Evolutionary conservation across 92 coral and sea anemone genomes (phyloP).

Genomic region (Paramuricea clavata): DNA sequence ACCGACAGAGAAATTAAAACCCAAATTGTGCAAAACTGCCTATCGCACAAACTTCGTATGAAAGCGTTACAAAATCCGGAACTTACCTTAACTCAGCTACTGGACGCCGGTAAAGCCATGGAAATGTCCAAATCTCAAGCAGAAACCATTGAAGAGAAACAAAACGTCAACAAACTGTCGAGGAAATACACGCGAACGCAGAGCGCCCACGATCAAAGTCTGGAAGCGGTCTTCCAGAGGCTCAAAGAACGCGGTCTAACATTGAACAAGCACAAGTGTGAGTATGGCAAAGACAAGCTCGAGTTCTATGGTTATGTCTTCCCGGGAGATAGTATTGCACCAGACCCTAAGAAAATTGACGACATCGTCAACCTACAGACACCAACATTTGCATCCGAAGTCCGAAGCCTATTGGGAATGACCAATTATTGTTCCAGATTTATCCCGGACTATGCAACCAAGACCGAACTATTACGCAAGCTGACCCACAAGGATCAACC

Average conservation of each 20-base stretch:
- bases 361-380: conserved; percentile 35
- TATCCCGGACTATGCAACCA: conserved; percentile 10
- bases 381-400: conserved; percentile 64
- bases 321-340: conserved; percentile 52
- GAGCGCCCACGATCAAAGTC: too few relatives aligned
- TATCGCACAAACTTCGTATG: too few relatives aligned
- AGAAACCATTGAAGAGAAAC: conserved; percentile 36
- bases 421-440: conserved; percentile 1
- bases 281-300: conserved; percentile 14
- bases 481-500: conserved; percentile 13
- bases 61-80: too few relatives aligned
- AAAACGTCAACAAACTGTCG: conserved; percentile 32
- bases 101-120: conserved; percentile 55
- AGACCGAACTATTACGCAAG: neutral
- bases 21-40: neutral
- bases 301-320: conserved; percentile 49
- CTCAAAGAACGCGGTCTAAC: conserved; percentile 64
- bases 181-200: too few relatives aligned
- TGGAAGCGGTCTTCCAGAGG: too few relatives aligned
- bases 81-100: too few relatives aligned
- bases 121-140: too few relatives aligned
- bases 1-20: neutral
- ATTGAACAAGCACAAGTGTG: conserved; percentile 49
- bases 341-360: conserved; percentile 66
- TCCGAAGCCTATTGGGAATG: conserved; percentile 17